A percentile compares a stretch with the other conserved stretches of the same genome.
phyloP scores from a whole-genome alignment of 1,140 invertebrate species.

The Drosophila baimaii region DNA sequence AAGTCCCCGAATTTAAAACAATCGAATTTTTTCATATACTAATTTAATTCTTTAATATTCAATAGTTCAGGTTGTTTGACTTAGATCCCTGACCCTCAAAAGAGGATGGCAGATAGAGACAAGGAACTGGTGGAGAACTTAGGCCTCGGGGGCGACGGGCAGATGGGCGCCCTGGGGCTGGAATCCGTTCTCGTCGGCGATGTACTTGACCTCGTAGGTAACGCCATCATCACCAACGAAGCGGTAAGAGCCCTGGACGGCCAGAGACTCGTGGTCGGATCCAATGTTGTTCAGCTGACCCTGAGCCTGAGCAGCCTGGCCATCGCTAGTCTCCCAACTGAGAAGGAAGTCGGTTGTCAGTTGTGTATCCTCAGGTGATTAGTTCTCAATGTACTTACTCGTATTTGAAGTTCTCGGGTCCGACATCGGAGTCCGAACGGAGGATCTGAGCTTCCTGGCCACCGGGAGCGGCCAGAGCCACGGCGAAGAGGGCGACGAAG shows the following conservation, averaged over 20 bases:
- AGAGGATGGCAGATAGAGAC: background rate
- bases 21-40: background rate
- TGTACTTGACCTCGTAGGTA: conserved; percentile 87
- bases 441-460: background rate
- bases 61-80: conserved; percentile 19
- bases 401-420: conserved; percentile 34
- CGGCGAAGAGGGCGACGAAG: conserved; percentile 71
- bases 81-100: background rate
- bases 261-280: conserved; percentile 77
- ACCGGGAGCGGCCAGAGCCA: conserved; percentile 35
- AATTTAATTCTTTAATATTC: conserved; percentile 6
- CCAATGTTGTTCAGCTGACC: conserved; percentile 58
- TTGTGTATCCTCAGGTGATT: background rate
- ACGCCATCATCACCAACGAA: conserved; percentile 88
- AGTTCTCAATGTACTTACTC: conserved; percentile 37
- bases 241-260: conserved; percentile 86
- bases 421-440: conserved; percentile 27
- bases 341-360: background rate
- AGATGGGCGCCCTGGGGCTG: conserved; percentile 88
- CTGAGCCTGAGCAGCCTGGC: background rate
- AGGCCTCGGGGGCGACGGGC: conserved; percentile 81
- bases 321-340: conserved; percentile 59
- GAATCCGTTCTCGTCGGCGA: conserved; percentile 91
- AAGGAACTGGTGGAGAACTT: conserved; percentile 22
- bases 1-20: background rate